Evolutionary conservation across 2,797 vertebrate species (phyloP).

Genomic region (Crenuchus spilurus): DNA sequence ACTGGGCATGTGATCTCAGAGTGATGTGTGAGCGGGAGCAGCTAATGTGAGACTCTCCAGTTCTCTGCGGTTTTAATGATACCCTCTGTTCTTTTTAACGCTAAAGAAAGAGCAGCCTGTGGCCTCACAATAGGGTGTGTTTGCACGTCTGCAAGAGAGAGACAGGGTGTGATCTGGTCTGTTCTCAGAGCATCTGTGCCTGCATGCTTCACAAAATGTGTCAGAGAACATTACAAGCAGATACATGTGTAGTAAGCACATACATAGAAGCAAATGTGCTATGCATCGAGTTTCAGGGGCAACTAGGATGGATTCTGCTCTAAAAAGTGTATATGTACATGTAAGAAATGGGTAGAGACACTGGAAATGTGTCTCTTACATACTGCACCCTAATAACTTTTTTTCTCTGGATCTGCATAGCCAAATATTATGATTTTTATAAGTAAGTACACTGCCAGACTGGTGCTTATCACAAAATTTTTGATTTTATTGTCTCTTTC

Average conservation of each 20-base stretch:
- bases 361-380: too few relatives aligned
- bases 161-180: slow-evolving; percentile 27
- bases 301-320: too few relatives aligned
- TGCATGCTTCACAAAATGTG: slow-evolving; percentile 6
- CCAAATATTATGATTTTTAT: too few relatives aligned
- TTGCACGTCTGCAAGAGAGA: background rate
- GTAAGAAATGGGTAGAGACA: too few relatives aligned
- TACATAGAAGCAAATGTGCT: background rate
- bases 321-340: too few relatives aligned
- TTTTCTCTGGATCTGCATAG: too few relatives aligned
- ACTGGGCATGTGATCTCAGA: background rate
- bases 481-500: too few relatives aligned
- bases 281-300: too few relatives aligned
- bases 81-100: background rate
- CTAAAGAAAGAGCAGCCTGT: background rate
- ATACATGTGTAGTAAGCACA: slow-evolving; percentile 13
- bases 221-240: slow-evolving; percentile 3
- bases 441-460: too few relatives aligned
- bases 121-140: slow-evolving; percentile 19
- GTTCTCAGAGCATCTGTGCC: slow-evolving; percentile 9
- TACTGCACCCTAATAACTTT: too few relatives aligned
- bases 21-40: background rate
- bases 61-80: slow-evolving; percentile 3
- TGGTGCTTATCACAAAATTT: too few relatives aligned
- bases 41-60: background rate